These are phyloP conservation scores for Zosterops pallidus DNA, from an alignment of 2,113 vertebrate genomes.

Conservation along the genomic window DNA sequence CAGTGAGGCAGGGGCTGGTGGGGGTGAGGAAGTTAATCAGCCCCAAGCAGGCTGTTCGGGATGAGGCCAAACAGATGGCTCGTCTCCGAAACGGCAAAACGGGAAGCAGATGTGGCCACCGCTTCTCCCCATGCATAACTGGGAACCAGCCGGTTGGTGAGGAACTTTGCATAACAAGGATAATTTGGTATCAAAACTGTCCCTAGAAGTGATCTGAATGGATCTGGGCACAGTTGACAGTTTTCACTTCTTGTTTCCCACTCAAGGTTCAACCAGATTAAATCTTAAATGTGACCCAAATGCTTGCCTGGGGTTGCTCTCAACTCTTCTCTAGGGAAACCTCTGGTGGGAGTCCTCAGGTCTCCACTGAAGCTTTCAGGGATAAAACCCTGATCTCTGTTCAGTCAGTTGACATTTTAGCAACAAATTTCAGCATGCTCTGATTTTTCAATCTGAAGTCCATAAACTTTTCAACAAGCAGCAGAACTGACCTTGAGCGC, in stretches of 20 bases:
- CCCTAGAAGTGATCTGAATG: conserved; percentile 78
- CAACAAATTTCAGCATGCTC: not conserved
- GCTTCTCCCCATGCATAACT: conserved; percentile 81
- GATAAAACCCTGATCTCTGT: not conserved
- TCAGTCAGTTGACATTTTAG: not conserved
- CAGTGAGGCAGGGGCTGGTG: conserved; percentile 63
- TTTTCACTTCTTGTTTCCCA: conserved; percentile 94
- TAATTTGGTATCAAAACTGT: conserved; percentile 87
- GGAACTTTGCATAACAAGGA: conserved; percentile 94
- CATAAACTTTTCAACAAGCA: not conserved
- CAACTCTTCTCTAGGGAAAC: not conserved
- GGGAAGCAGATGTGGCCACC: conserved; percentile 90
- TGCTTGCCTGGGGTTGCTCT: not conserved
- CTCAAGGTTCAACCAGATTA: conserved; percentile 49
- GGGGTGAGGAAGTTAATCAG: conserved; percentile 76
- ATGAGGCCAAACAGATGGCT: conserved; percentile 83
- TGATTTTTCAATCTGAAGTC: not conserved
- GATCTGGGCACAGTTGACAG: conserved; percentile 78
- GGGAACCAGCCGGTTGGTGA: conserved; percentile 82
- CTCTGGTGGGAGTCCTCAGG: fast-evolving
- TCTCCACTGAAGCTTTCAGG: not conserved
- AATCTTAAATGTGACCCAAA: conserved; percentile 3
- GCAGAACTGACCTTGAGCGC: not conserved
- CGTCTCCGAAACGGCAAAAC: conserved; percentile 81
- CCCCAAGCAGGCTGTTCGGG: conserved; percentile 63